These are phyloP conservation scores for Thryonomys swinderianus DNA, from an alignment of 2,113 vertebrate genomes.

Conservation along the genomic window DNA sequence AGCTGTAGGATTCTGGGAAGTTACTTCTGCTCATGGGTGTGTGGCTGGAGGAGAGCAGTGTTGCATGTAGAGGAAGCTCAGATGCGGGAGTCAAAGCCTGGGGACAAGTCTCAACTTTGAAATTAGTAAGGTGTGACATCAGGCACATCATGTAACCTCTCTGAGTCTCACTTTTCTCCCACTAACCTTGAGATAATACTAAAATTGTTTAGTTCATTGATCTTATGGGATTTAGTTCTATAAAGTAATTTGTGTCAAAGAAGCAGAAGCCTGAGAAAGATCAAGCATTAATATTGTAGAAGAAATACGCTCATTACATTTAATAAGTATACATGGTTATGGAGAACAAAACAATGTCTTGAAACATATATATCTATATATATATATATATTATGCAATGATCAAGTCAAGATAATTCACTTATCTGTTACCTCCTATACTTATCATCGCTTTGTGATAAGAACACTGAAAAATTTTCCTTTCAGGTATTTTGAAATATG, in stretches of 20 bases:
- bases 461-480: neutral
- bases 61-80: neutral
- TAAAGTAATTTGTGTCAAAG: neutral
- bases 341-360: neutral
- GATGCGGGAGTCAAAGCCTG: neutral
- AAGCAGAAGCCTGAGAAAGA: neutral
- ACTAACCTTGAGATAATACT: neutral
- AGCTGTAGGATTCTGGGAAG: neutral
- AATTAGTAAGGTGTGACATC: neutral
- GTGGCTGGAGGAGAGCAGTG: neutral
- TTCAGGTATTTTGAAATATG: neutral
- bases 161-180: neutral
- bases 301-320: neutral
- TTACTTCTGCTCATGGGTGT: fast-evolving
- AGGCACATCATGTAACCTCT: neutral
- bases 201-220: neutral
- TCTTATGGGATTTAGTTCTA: neutral
- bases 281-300: neutral
- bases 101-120: neutral
- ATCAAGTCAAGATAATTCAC: neutral
- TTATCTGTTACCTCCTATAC: neutral
- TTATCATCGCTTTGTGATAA: neutral
- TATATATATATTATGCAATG: neutral
- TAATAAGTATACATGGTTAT: neutral
- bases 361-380: neutral